Base-by-base conservation (phyloP, 1,140 invertebrate genomes). In the Coenobita brevimanus region DNA sequence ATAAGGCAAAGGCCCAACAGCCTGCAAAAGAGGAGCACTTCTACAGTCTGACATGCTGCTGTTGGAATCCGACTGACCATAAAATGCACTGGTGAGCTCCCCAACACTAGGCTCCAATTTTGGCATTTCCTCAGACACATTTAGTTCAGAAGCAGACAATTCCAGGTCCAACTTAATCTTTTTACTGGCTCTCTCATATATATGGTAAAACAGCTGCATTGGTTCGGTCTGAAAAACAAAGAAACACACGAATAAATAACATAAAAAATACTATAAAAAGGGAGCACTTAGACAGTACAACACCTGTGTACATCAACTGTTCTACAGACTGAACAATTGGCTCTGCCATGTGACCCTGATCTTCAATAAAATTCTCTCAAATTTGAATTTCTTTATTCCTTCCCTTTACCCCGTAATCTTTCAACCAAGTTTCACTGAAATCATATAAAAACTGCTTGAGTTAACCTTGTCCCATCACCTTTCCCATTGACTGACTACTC, bases 161-260 rank as follows among this genome's bases (percentile, higher is more conserved):
- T 93, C 92, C 27, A 93, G 93, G 4, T 93, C 92, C 36, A 93
- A 89, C 90, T 93, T 93, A 57, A 94, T 91, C 83, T 93, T 92
- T 90, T 94, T 94, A 43, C 92, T 92, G 24, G 93, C 93, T 50
- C 93, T 93, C 89, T 95, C 94, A 81, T 95, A 94, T 92, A 95
- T 95, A 79, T 94, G 93, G 91, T 95, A 95, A 88, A 93, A 94
- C 50, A 95, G 91, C 84, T 94, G 93, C 87, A 95, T 91, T 78
- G 94, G 94, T 54, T 93, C 93, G 93, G 94, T 95, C 94, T 95
- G 92, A 38, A 94, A 94, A 88, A 88, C 89, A 91, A 88, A 85
- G 87, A 21, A 80, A 54, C 15, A 24, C 6, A 78, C 50, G 24
- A n/a, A 24, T 54, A 80, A n/a, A 46, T 50, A 50, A 50, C 6